phyloP scores from a whole-genome alignment of 2,888 invertebrate species.

The Deladenus siricidicola region DNA sequence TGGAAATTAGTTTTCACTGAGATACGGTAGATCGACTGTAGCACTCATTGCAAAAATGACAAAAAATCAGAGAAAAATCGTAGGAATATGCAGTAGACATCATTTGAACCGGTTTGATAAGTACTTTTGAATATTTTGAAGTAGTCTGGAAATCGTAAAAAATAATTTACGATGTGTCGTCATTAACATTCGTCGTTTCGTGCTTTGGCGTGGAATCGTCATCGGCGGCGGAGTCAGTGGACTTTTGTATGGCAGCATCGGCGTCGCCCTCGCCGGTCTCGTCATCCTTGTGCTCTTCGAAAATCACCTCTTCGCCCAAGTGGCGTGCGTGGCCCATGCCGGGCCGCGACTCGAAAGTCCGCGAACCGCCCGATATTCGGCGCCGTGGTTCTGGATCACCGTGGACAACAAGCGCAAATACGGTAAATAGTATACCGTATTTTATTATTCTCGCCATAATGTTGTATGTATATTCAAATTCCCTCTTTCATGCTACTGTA shows the following conservation, averaged over 20 bases:
- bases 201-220: neutral
- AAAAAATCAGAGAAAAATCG: no score
- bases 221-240: neutral
- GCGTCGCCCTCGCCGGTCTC: neutral
- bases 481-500: no score
- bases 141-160: no score
- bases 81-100: no score
- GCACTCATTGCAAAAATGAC: no score
- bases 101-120: no score
- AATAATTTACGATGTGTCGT: neutral
- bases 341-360: conserved; percentile 5
- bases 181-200: neutral
- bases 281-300: neutral
- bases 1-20: no score
- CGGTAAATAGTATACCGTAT: no score
- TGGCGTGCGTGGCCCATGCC: conserved; percentile 8
- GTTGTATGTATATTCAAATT: no score
- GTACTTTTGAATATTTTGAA: no score
- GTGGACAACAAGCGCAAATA: neutral
- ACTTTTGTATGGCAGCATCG: neutral
- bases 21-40: no score
- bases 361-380: neutral
- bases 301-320: neutral
- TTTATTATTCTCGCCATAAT: no score
- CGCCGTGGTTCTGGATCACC: neutral